These are phyloP conservation scores for Pollenia amentaria DNA, from an alignment of 2,888 invertebrate species.

Conservation along the genomic window DNA sequence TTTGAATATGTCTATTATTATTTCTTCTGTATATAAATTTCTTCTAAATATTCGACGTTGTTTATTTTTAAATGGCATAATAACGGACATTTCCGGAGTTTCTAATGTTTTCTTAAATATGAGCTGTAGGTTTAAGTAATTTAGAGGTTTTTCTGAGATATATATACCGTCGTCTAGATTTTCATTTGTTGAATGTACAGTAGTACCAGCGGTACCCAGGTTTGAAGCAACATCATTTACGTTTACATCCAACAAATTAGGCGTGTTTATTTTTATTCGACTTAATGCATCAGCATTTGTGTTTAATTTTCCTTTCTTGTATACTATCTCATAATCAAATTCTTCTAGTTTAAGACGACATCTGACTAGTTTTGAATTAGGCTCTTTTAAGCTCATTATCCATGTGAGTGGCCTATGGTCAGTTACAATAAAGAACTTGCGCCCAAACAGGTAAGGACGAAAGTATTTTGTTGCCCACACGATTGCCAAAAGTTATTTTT, in stretches of 20 bases:
- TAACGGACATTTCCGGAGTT: not conserved
- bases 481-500: too few relatives aligned
- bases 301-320: not conserved
- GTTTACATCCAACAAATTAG: conserved; percentile 18
- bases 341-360: too few relatives aligned
- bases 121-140: conserved; percentile 66
- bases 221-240: conserved; percentile 47
- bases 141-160: conserved; percentile 63
- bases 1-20: conserved; percentile 60
- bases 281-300: conserved; percentile 46
- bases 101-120: conserved; percentile 51
- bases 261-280: conserved; percentile 30
- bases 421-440: too few relatives aligned
- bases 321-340: too few relatives aligned
- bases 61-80: not conserved
- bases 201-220: conserved; percentile 29
- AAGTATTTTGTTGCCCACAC: too few relatives aligned
- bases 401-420: conserved; percentile 56
- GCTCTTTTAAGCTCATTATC: not conserved
- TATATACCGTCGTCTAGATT: not conserved
- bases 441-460: too few relatives aligned
- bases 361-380: too few relatives aligned
- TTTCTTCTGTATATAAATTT: not conserved
- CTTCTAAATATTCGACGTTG: not conserved
- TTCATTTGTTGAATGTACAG: conserved; percentile 2